Base-by-base conservation (phyloP, 2,888 invertebrate genomes). In the Eupithecia subfuscata region DNA sequence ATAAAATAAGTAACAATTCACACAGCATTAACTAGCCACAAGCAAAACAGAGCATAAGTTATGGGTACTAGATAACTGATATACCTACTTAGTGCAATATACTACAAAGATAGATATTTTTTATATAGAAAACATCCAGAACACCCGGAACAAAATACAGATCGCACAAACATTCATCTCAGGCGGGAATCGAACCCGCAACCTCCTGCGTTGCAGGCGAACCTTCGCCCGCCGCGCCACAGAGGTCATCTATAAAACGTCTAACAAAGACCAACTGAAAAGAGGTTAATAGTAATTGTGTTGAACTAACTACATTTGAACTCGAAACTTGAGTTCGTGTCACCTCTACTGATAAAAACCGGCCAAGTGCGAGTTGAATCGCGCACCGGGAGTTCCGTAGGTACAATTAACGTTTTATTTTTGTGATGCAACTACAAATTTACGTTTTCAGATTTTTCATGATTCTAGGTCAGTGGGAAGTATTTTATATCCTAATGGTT, bases 291-390 rank as follows among this genome's bases (percentile, higher is more conserved):
- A 69, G 74, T 79, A 79, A 79, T 78, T 75, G 76, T 78, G 79
- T 80, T 80, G 40, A 74, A 77, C 75, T 79, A 80, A 82, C 78
- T 80, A 79, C 78, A 82, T 80, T 80, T 22, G 75, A 73, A 78
- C 74, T 77, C 40, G 63, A 63, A 75, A 76, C 75, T 63, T 71
- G 48, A 25, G 70, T 73, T 77, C 75, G 71, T 70, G 75, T 75
- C 78, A 74, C 77, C 75, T 78, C 77, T 67, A 14, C 70, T 64
- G 75, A 77, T 77, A 80, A 79, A 76, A 76, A 75, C 48, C 37
- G 11, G 22, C 56, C 22, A 56, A 11, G 56, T 22, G 56, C 56
- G 56, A 56, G n/a, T 52, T n/a, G 22, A 56, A 56, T 18, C 56
- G 22, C 5, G 37, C 56, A n/a, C 9, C n/a, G 9, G n/a, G n/a